A percentile compares a stretch with the other conserved stretches of the same genome.
phyloP scores from a whole-genome alignment of 2,113 vertebrate species.

The Myiozetetes cayanensis region DNA sequence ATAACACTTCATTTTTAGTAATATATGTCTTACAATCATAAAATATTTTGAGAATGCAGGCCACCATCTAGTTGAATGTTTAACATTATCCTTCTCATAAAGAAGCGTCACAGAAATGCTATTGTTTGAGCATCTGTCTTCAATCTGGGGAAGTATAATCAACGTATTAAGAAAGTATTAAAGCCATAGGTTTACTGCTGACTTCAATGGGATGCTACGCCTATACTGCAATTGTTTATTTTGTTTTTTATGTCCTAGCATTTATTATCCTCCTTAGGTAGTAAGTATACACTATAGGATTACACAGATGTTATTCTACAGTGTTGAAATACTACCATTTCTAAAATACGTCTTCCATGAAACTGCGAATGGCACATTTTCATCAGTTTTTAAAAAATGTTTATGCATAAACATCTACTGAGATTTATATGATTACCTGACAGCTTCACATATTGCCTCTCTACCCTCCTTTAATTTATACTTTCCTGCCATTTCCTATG shows the following conservation, averaged over 20 bases:
- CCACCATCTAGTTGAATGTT: neutral
- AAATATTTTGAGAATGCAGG: neutral
- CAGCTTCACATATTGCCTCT: neutral
- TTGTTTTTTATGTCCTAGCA: neutral
- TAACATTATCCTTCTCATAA: neutral
- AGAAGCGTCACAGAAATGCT: neutral
- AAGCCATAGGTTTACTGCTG: neutral
- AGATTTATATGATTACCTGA: neutral
- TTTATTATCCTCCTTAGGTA: neutral
- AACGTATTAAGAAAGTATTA: neutral
- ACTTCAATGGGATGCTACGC: neutral
- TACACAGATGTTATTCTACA: neutral
- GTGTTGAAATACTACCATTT: neutral
- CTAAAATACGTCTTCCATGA: neutral
- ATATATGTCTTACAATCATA: neutral
- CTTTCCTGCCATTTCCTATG: neutral
- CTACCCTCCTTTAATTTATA: neutral
- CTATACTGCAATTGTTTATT: neutral
- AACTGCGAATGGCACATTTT: neutral
- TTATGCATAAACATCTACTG: neutral
- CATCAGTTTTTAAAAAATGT: neutral
- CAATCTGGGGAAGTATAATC: neutral
- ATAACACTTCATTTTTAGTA: neutral
- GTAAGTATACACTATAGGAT: neutral
- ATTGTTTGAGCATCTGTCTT: neutral